These are phyloP conservation scores for Drosophila koepferae DNA, from an alignment of 2,888 invertebrate species.

Conservation along the genomic window DNA sequence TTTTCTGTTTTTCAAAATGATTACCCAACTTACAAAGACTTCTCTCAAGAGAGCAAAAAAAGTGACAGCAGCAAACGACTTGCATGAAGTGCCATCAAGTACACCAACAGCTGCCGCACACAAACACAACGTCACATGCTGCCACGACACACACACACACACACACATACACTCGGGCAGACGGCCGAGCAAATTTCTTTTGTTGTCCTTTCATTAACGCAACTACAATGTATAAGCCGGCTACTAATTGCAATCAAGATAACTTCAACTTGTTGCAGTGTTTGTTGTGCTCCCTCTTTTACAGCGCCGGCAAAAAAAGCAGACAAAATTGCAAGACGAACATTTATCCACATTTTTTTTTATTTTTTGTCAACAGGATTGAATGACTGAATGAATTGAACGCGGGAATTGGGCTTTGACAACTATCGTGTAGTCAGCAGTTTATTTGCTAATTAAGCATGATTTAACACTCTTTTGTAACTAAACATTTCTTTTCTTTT, in stretches of 20 bases:
- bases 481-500: background rate
- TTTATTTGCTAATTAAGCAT: background rate
- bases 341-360: slow-evolving; percentile 10
- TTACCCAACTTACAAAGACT: slow-evolving; percentile 39
- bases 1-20: slow-evolving; percentile 40
- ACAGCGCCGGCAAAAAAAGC: slow-evolving; percentile 7
- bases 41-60: slow-evolving; percentile 23
- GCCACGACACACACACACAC: slow-evolving; percentile 16
- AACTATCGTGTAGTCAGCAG: background rate
- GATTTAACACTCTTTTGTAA: background rate
- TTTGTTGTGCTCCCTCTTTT: background rate
- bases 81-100: slow-evolving; percentile 42
- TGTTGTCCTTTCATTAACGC: slow-evolving; percentile 76
- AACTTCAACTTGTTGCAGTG: slow-evolving; percentile 71
- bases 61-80: slow-evolving; percentile 41
- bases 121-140: slow-evolving; percentile 37
- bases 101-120: slow-evolving; percentile 27
- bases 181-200: slow-evolving; percentile 46
- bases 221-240: slow-evolving; percentile 69
- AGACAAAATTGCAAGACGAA: slow-evolving; percentile 4
- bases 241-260: slow-evolving; percentile 82
- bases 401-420: slow-evolving; percentile 13
- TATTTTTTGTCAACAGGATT: slow-evolving; percentile 25
- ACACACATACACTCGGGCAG: background rate
- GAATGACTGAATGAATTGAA: slow-evolving; percentile 64